These are phyloP conservation scores for Eurytoma californica DNA, from an alignment of 2,888 invertebrate genomes.

Conservation along the genomic window DNA sequence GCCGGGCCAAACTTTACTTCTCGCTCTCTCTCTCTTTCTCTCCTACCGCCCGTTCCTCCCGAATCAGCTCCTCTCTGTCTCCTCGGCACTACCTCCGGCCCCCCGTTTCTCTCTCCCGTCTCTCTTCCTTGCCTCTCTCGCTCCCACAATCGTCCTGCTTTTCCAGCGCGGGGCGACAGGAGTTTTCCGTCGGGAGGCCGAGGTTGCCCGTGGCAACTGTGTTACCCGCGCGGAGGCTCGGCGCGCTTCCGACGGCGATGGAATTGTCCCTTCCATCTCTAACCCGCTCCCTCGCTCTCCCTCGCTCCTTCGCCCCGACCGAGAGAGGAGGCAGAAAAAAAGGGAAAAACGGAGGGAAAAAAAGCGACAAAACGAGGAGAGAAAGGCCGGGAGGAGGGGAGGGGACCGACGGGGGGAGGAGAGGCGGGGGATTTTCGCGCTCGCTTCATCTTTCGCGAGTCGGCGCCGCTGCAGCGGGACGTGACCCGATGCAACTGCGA, in stretches of 20 bases:
- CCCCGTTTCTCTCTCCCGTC: constrained; percentile 29
- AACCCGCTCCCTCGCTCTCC: constrained; percentile 32
- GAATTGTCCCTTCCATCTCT: constrained; percentile 66
- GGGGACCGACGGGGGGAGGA: constrained; percentile 1
- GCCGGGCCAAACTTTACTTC: constrained; percentile 28
- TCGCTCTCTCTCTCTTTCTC: constrained; percentile 26
- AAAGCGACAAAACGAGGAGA: constrained; percentile 48
- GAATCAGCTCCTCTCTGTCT: constrained; percentile 48
- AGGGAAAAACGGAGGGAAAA: constrained; percentile 48
- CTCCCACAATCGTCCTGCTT: constrained; percentile 58
- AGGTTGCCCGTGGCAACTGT: constrained; percentile 74
- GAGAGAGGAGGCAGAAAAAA: constrained; percentile 38
- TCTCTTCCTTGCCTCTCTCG: constrained; percentile 18
- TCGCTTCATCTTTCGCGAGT: constrained; percentile 59
- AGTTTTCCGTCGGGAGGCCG: constrained; percentile 66
- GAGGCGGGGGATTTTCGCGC: constrained; percentile 60
- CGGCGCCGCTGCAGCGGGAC: constrained; percentile 39
- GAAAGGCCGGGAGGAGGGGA: constrained; percentile 5
- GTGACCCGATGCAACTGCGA: too few relatives aligned
- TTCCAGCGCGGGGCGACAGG: constrained; percentile 66
- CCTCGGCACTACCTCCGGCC: constrained; percentile 50
- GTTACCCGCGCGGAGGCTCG: constrained; percentile 62
- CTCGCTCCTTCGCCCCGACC: constrained; percentile 43
- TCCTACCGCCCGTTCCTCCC: constrained; percentile 18
- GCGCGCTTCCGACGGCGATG: constrained; percentile 65